Conservation (phyloP, 2,113 vertebrate genomes). For the Coreoperca whiteheadi region DNA sequence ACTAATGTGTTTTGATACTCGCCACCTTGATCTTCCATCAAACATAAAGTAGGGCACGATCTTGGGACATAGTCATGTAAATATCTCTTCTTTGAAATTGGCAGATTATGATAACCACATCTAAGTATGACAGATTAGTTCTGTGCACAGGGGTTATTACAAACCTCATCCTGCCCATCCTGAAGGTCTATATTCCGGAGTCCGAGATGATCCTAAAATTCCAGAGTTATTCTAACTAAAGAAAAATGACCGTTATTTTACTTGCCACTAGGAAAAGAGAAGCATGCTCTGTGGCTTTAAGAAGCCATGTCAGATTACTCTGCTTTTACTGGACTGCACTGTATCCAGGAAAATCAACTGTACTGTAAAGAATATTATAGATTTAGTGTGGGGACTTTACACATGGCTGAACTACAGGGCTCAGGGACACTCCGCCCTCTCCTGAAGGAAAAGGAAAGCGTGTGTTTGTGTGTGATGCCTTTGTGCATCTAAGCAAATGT, state of each 20-base stretch:
- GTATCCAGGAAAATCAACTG: background rate
- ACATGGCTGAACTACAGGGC: constrained; percentile 35
- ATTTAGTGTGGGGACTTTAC: constrained; percentile 28
- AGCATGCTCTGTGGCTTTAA: background rate
- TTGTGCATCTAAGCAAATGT: constrained; percentile 20
- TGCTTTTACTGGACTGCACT: constrained; percentile 11
- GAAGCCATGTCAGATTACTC: background rate
- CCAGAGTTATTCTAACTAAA: too few species aligned
- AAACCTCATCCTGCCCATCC: too few species aligned
- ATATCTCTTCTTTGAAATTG: too few species aligned
- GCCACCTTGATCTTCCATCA: too few species aligned
- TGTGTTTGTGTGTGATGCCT: constrained; percentile 4
- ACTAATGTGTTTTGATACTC: background rate
- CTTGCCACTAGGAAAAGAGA: background rate
- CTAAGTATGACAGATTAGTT: too few species aligned
- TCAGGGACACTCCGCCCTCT: background rate
- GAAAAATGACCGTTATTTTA: background rate
- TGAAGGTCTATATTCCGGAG: too few species aligned
- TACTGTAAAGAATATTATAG: constrained; percentile 22
- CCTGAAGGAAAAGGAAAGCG: background rate
- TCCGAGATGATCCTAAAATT: too few species aligned
- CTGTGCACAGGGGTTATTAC: too few species aligned
- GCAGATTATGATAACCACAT: too few species aligned
- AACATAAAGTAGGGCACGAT: too few species aligned
- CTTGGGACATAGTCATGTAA: too few species aligned